phyloP scores from a whole-genome alignment of 2,888 invertebrate species.

The Drosophila imparisetae region DNA sequence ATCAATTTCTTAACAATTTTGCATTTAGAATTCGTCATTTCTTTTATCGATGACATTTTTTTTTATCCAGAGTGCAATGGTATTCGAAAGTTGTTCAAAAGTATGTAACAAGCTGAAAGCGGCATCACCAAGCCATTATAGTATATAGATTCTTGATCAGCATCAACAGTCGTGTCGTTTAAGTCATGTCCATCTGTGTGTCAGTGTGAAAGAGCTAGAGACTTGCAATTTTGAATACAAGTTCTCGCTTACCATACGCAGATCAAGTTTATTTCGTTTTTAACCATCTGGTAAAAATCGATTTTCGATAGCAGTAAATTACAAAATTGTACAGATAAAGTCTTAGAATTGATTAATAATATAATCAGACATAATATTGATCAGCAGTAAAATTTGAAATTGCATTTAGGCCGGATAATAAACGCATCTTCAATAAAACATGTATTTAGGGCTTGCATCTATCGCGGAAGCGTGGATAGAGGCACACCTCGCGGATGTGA shows the following conservation, averaged over 20 bases:
- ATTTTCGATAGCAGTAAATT: background rate
- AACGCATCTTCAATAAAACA: background rate
- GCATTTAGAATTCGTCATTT: background rate
- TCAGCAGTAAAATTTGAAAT: background rate
- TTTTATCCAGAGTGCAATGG: too few species aligned
- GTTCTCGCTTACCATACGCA: background rate
- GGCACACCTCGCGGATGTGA: constrained; percentile 98
- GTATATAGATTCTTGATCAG: background rate
- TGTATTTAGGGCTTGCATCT: constrained; percentile 91
- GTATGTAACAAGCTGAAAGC: background rate
- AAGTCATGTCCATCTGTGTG: background rate
- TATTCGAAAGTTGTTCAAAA: background rate
- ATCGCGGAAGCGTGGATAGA: constrained; percentile 98
- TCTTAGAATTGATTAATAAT: background rate
- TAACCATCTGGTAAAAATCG: background rate
- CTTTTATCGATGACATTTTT: background rate
- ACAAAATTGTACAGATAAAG: too few species aligned
- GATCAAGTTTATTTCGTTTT: background rate
- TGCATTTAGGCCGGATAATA: background rate
- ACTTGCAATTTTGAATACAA: background rate
- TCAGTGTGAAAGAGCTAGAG: background rate
- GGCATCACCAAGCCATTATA: background rate
- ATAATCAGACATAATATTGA: background rate
- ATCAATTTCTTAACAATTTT: background rate
- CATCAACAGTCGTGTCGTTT: background rate